A percentile compares a stretch with the other conserved stretches of the same genome.
Evolutionary conservation across 1,140 invertebrate genomes (phyloP).

Genomic region (Drosophila ambigua): DNA sequence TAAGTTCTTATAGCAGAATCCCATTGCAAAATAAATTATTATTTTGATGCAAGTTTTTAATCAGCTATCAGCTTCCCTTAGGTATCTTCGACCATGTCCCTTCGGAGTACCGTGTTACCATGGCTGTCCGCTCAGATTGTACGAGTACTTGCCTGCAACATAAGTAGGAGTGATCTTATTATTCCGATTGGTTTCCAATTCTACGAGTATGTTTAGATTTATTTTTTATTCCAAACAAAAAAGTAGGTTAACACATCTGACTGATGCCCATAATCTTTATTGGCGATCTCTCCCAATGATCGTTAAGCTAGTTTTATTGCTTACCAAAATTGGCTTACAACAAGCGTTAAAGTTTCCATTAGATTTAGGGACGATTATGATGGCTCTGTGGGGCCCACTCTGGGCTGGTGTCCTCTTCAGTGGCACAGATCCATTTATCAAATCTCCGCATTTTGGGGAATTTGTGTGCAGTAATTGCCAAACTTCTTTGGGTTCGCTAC

Average conservation of each 20-base stretch:
- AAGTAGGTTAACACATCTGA: constrained; percentile 31
- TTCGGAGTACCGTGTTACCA: too few relatives aligned
- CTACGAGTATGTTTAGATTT: not conserved
- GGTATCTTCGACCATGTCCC: too few relatives aligned
- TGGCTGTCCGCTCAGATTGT: too few relatives aligned
- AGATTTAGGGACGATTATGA: constrained; percentile 16
- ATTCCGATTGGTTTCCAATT: not conserved
- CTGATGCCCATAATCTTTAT: constrained; percentile 26
- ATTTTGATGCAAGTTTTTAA: too few relatives aligned
- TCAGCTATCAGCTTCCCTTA: too few relatives aligned
- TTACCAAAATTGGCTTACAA: constrained; percentile 31
- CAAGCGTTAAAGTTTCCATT: constrained; percentile 16
- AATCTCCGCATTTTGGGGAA: constrained; percentile 13
- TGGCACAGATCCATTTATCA: constrained; percentile 10
- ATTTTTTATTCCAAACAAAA: constrained; percentile 14
- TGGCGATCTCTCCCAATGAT: constrained; percentile 38
- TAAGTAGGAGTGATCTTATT: too few relatives aligned
- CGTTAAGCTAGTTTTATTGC: constrained; percentile 28
- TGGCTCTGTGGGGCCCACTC: constrained; percentile 3
- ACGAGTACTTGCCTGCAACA: too few relatives aligned
- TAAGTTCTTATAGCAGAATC: too few relatives aligned
- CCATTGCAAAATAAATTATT: too few relatives aligned
- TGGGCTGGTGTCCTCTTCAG: constrained; percentile 30
- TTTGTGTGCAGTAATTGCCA: constrained; percentile 36
- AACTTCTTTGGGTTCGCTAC: constrained; percentile 11